Conservation (phyloP, 2,888 invertebrate genomes). For the Amphipoea oculea region DNA sequence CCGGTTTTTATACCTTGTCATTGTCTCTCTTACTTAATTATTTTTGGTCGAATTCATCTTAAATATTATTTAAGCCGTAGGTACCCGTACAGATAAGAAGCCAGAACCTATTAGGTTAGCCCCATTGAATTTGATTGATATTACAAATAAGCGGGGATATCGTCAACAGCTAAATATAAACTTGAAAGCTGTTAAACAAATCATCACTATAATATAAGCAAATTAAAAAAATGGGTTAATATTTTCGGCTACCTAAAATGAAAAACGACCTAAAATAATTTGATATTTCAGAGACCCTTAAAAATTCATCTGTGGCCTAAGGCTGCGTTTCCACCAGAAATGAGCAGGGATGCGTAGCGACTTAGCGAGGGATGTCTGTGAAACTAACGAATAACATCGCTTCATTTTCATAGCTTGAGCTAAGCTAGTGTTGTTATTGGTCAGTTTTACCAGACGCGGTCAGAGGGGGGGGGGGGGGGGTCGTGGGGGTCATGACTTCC, state of each 20-base stretch:
- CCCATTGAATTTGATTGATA: not conserved
- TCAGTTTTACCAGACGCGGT: no score
- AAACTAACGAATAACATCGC: no score
- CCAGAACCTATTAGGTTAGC: not conserved
- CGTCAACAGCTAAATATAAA: not conserved
- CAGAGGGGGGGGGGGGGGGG: no score
- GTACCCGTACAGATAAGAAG: not conserved
- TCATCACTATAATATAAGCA: not conserved
- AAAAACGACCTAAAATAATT: slow-evolving; percentile 31
- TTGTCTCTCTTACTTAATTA: slow-evolving; percentile 3
- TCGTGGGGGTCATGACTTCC: no score
- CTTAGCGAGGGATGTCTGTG: no score
- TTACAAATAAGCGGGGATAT: not conserved
- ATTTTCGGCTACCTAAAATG: not conserved
- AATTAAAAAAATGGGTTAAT: not conserved
- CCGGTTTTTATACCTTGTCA: not conserved
- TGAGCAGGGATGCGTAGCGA: no score
- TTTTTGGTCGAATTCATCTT: slow-evolving; percentile 19
- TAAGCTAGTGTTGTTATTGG: no score
- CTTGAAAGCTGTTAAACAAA: not conserved
- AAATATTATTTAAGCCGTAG: slow-evolving; percentile 7
- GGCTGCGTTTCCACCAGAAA: no score
- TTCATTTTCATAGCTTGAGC: no score
- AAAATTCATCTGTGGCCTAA: not conserved
- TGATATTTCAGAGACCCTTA: not conserved